A percentile compares a stretch with the other conserved stretches of the same genome.
Evolutionary conservation across 2,113 vertebrate species (phyloP).

Genomic region (Entelurus aequoreus): DNA sequence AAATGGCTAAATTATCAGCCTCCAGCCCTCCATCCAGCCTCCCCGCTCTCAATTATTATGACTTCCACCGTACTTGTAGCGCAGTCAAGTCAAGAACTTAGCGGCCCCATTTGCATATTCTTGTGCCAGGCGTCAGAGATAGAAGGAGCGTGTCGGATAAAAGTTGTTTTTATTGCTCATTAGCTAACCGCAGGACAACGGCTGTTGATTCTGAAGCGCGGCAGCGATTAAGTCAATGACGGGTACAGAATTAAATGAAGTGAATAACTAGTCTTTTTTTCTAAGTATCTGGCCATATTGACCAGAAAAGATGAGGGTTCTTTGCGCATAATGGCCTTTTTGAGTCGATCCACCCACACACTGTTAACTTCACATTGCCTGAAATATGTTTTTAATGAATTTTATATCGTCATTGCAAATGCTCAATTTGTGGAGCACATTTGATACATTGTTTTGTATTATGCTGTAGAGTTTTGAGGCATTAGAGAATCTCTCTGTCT

Average conservation of each 20-base stretch:
- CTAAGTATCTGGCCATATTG: no score
- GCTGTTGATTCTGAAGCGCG: background rate
- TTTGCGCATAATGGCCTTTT: no score
- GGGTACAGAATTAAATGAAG: background rate
- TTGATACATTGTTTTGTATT: no score
- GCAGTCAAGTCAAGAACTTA: conserved; percentile 2
- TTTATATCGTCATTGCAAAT: no score
- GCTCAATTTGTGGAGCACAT: no score
- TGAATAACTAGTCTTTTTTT: no score
- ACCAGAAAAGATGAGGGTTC: no score
- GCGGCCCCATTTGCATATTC: background rate
- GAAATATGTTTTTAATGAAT: no score
- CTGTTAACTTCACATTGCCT: no score
- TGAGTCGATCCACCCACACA: no score
- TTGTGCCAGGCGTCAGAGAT: background rate
- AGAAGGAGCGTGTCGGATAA: background rate
- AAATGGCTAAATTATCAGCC: background rate
- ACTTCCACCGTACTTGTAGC: background rate
- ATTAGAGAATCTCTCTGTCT: no score
- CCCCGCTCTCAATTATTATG: background rate
- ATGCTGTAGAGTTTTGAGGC: no score
- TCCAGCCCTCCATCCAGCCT: background rate
- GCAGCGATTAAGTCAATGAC: background rate
- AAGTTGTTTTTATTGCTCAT: background rate
- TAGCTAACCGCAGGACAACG: background rate